A percentile compares a stretch with the other conserved stretches of the same genome.
Evolutionary conservation across 2,797 vertebrate species (phyloP).

Genomic region (Muscicapa striata): DNA sequence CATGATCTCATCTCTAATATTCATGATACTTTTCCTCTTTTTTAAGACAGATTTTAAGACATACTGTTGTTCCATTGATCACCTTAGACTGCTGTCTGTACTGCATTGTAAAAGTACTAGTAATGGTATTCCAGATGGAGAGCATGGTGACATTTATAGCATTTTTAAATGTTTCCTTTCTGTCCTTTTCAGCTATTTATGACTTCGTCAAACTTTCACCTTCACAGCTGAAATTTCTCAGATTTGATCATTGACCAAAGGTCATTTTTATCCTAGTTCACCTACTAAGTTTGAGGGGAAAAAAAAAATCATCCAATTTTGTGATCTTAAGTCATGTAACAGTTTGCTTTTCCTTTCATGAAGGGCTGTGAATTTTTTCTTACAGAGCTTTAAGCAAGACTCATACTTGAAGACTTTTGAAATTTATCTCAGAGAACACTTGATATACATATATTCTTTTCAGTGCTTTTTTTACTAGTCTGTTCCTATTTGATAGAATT

Average conservation of each 20-base stretch:
- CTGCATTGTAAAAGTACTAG: neutral
- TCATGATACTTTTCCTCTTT: slow-evolving; percentile 46
- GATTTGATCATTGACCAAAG: neutral
- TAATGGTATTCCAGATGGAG: neutral
- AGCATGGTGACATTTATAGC: neutral
- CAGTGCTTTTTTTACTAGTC: neutral
- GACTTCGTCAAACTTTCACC: neutral
- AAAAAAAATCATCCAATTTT: neutral
- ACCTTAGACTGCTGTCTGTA: slow-evolving; percentile 5
- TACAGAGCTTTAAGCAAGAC: neutral
- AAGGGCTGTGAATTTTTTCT: neutral
- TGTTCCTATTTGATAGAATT: neutral
- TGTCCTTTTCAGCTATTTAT: slow-evolving; percentile 11
- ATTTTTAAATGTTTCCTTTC: neutral
- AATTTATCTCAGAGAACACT: neutral
- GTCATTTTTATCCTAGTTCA: neutral
- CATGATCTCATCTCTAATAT: neutral
- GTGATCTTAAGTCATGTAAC: neutral
- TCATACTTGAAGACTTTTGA: neutral
- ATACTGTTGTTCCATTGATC: slow-evolving; percentile 15
- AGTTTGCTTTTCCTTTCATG: neutral
- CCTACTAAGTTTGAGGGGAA: neutral
- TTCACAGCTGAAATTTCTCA: slow-evolving; percentile 4
- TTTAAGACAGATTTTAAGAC: neutral
- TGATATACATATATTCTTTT: neutral